phyloP scores from a whole-genome alignment of 2,888 invertebrate species.

The Pseudococcus jackbeardsleyi region DNA sequence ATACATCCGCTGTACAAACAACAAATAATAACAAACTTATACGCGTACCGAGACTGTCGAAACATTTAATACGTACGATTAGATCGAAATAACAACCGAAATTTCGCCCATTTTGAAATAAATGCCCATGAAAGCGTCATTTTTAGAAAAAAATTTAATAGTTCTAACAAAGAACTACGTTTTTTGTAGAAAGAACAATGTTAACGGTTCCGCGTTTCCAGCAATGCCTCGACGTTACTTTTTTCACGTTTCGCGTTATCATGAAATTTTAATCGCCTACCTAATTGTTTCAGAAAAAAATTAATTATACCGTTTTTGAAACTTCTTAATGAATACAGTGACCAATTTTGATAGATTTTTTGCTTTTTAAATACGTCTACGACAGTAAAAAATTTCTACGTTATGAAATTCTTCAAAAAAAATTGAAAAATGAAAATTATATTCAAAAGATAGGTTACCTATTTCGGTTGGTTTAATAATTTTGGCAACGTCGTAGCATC shows the following conservation, averaged over 20 bases:
- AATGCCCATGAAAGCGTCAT: not conserved
- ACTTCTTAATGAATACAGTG: not conserved
- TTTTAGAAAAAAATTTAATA: not conserved
- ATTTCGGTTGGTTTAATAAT: too few species aligned
- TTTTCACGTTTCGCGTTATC: not conserved
- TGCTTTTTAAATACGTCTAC: not conserved
- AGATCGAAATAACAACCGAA: not conserved
- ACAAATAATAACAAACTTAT: constrained; percentile 54
- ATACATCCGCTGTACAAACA: constrained; percentile 73
- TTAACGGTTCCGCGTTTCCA: not conserved
- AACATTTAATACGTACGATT: not conserved
- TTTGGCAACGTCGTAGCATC: too few species aligned
- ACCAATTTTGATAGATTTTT: not conserved
- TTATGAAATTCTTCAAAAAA: not conserved
- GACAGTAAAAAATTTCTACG: not conserved
- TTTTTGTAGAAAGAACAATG: constrained; percentile 54
- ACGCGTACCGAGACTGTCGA: not conserved
- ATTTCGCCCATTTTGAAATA: not conserved
- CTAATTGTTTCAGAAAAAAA: too few species aligned
- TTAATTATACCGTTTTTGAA: not conserved
- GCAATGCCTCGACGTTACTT: constrained; percentile 47
- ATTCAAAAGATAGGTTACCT: not conserved
- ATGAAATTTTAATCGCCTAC: too few species aligned
- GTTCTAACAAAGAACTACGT: constrained; percentile 59
- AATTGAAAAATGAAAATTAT: not conserved